phyloP scores from a whole-genome alignment of 2,797 vertebrate species.

The Pampus argenteus region DNA sequence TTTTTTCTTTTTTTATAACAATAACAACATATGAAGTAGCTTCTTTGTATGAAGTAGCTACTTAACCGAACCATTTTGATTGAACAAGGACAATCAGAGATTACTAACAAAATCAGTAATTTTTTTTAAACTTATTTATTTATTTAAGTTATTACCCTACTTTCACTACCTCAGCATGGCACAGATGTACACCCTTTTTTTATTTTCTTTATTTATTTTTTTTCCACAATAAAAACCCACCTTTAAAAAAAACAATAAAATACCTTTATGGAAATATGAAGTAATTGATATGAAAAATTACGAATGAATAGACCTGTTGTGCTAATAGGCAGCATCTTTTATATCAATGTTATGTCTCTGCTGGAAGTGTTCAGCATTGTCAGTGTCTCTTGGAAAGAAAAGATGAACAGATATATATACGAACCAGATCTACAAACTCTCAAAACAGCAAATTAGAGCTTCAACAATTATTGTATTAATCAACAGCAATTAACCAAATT shows the following conservation, averaged over 20 bases:
- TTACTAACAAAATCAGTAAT: background rate
- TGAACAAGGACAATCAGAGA: background rate
- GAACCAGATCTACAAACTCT: background rate
- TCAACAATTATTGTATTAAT: no score
- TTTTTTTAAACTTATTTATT: no score
- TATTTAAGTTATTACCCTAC: background rate
- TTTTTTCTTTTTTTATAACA: conserved; percentile 15
- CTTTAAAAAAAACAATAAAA: no score
- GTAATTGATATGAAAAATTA: background rate
- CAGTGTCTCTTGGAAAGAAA: background rate
- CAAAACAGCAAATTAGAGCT: background rate
- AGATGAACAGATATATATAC: background rate
- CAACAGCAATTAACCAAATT: no score
- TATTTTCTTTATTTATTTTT: background rate
- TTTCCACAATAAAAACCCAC: background rate
- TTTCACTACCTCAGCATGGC: background rate
- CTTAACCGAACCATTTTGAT: conserved; percentile 11
- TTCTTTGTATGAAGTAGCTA: conserved; percentile 2
- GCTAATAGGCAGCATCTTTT: background rate
- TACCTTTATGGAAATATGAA: background rate
- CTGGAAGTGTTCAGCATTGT: background rate
- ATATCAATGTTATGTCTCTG: background rate
- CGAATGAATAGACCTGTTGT: background rate
- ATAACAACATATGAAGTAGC: conserved; percentile 6
- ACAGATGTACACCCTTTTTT: background rate